Evolutionary conservation across 1,140 invertebrate species (phyloP), one percentile per base, ranked within the genome.

Genomic region (Drosophila sproati): DNA sequence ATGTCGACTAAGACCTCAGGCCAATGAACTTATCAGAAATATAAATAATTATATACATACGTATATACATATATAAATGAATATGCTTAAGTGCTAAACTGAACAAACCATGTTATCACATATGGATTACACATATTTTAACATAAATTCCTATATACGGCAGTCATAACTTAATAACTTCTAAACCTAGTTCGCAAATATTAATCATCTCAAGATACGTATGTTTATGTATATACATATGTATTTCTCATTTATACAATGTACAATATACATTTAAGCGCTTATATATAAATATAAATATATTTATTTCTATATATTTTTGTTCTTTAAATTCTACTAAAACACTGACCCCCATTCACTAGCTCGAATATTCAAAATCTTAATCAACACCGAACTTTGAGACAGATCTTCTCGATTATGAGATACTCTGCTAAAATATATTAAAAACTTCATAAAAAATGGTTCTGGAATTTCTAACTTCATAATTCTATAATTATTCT

Each of bases 151-250:
- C 4, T n/a, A 28, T 10, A 35, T n/a, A 31, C 4, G 12, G 6
- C 12, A 35, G 34, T 35, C 31, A 48, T 35, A 60, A 20, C 43
- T 60, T 48, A 48, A 60, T 60, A 45, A 57, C 3, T 35, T 4
- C 29, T 12, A 45, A 8, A 10, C 29, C 5, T 12, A 2, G n/a
- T 45, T 7, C 28, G 39, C 20, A 31, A 3, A 28, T 28, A 50
- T 50, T 29, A 50, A 50, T 50, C 48, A 50, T 50, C 28, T 2
- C 2, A 39, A 3, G 0, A 20, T 20, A 20, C 20, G 20, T 1
- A 20, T 20, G 20, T 20, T 1, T 20, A 20, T 20, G 20, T 20
- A 8, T 28, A 28, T 31, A 29, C 4, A 47, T 28, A 5, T 47
- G 12, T 28, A 5, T 47, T 28, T 1, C 45, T 12, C 28, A 48